Conservation (phyloP, 2,888 invertebrate species). For the Lobophora halterata region DNA sequence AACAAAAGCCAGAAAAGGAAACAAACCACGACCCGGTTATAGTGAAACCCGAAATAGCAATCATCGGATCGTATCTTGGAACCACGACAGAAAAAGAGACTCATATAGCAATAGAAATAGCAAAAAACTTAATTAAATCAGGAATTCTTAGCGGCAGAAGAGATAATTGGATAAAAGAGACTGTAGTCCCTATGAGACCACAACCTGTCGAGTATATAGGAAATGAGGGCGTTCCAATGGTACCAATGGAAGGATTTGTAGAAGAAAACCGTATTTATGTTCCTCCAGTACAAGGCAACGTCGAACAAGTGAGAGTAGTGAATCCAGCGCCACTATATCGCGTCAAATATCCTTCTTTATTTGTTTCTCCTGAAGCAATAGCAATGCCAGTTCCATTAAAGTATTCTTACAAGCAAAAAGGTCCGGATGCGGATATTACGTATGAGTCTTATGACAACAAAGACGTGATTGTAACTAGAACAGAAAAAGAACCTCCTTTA, state of each 20-base stretch:
- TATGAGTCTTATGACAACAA: constrained; percentile 36
- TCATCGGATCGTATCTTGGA: constrained; percentile 38
- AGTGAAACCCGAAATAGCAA: constrained; percentile 28
- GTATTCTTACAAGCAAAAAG: constrained; percentile 43
- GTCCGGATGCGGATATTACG: constrained; percentile 32
- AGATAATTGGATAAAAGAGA: constrained; percentile 24
- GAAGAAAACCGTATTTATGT: constrained; percentile 12
- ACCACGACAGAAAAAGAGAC: constrained; percentile 37
- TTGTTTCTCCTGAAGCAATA: constrained; percentile 18
- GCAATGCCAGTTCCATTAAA: constrained; percentile 23
- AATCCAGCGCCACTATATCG: constrained; percentile 6
- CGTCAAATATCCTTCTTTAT: constrained; percentile 7
- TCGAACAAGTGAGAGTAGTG: constrained; percentile 7
- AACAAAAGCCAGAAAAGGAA: neutral
- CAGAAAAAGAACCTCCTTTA: constrained; percentile 27
- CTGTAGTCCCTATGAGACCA: constrained; percentile 20
- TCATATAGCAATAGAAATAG: constrained; percentile 34
- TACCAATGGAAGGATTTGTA: constrained; percentile 2
- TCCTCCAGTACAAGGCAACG: neutral
- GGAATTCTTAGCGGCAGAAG: constrained; percentile 32
- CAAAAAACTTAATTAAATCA: constrained; percentile 37
- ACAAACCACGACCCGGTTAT: constrained; percentile 19
- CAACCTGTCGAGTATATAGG: constrained; percentile 6
- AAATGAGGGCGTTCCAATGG: constrained; percentile 1
- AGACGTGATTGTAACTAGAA: constrained; percentile 36